Percentiles rank a stretch among this genome's conserved stretches.
Evolutionary conservation across 2,113 vertebrate genomes (phyloP).

Genomic region (Otus sunia): DNA sequence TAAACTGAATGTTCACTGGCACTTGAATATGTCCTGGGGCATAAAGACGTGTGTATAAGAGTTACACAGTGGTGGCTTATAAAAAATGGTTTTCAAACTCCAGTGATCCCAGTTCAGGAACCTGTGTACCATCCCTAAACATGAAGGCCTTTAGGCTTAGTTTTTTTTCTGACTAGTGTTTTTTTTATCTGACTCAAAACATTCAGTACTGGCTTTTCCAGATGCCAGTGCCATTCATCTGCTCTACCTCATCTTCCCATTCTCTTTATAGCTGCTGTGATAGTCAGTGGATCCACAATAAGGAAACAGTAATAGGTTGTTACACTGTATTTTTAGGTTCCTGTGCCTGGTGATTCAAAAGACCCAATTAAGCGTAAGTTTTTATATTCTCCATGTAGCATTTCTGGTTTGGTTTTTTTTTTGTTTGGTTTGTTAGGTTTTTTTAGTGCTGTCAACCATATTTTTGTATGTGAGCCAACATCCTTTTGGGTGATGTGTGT

Average conservation of each 20-base stretch:
- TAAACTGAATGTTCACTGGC: not conserved
- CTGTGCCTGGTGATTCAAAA: not conserved
- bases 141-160: slow-evolving; percentile 47
- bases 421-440: not conserved
- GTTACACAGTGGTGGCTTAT: slow-evolving; percentile 57
- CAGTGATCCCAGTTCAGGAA: slow-evolving; percentile 8
- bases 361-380: not conserved
- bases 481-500: not conserved
- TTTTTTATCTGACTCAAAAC: slow-evolving; percentile 37
- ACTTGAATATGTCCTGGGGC: not conserved
- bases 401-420: not conserved
- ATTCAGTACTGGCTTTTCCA: slow-evolving; percentile 11
- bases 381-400: not conserved
- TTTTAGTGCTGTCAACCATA: not conserved
- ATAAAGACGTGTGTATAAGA: slow-evolving; percentile 17
- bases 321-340: not conserved
- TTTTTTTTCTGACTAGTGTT: slow-evolving; percentile 25
- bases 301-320: not conserved
- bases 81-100: slow-evolving; percentile 67
- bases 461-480: not conserved
- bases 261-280: not conserved
- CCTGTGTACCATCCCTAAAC: slow-evolving; percentile 41
- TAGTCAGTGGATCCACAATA: not conserved
- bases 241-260: not conserved
- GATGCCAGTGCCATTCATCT: not conserved